These are phyloP conservation scores for Lepus oiostolus DNA, from an alignment of 2,797 vertebrate species.

Conservation along the genomic window DNA sequence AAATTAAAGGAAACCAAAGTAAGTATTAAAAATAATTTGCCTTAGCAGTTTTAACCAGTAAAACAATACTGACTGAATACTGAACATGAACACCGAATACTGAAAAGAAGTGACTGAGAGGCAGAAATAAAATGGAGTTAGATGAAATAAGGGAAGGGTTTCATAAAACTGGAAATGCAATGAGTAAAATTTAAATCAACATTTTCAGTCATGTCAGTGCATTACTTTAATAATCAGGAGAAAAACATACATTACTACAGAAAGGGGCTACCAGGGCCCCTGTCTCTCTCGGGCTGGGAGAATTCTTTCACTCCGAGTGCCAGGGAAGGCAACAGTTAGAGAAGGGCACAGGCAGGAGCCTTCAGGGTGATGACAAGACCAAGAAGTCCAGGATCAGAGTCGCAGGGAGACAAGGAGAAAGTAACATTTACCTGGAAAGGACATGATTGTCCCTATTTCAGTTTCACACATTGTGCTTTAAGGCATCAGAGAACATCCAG, in stretches of 20 bases:
- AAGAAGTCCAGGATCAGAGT: neutral
- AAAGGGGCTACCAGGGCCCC: neutral
- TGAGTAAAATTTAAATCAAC: neutral
- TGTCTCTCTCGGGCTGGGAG: neutral
- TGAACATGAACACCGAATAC: neutral
- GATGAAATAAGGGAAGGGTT: neutral
- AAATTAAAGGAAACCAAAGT: conserved; percentile 41
- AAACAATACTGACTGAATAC: neutral
- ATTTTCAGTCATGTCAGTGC: neutral
- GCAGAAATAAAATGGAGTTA: neutral
- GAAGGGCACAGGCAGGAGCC: fast-evolving
- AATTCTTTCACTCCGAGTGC: neutral
- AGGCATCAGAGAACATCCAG: neutral
- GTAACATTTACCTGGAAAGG: neutral
- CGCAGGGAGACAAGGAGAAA: neutral
- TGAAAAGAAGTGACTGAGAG: conserved; percentile 4
- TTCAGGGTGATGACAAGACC: neutral
- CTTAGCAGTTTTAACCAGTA: neutral
- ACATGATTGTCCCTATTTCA: neutral
- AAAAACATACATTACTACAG: neutral
- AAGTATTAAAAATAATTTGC: neutral
- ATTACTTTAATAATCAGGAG: conserved; percentile 1
- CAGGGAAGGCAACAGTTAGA: neutral
- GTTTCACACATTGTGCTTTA: neutral
- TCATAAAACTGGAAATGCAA: neutral